Evolutionary conservation across 2,888 invertebrate genomes (phyloP), one percentile per base, ranked within the genome.

Genomic region (Seira ritae): DNA sequence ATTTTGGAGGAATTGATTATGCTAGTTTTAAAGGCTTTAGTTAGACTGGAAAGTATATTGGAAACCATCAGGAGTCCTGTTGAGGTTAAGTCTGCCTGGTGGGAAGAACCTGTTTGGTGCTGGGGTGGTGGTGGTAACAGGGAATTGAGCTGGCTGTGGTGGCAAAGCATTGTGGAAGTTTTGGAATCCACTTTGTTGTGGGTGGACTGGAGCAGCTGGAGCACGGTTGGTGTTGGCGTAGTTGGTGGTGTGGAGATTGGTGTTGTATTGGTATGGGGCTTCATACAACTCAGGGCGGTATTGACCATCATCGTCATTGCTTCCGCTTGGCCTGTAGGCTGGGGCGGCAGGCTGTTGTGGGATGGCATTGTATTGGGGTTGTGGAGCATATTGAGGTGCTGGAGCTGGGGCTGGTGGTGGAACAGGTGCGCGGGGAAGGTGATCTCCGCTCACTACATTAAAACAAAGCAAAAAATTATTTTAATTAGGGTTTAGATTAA

Each of bases 31-130:
- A 67, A 67, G 70, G 71, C 22, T 75, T 76, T 67, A 84, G 71
- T 87, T 84, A 70, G 85, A 85, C n/a, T 77, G 68, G 92, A 96
- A 96, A 88, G 94, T 95, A 92, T 96, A 96, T 90, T 95, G 95
- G 92, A 94, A 96, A 90, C 96, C 96, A 90, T 96, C 96, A 60
- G 96, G 96, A 83, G 95, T 96, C 90, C 96, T 93, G 92, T 96
- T 96, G 89, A 97, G 92, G 89, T 94, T 95, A 90, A 96, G 93
- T 91, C 96, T 96, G 88, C 96, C 96, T 37, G 96, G 96, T 74
- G 96, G 96, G 90, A 94, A 95, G 92, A 95, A 96, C 89, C 94
- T 93, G 90, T 94, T 93, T 20, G 96, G 95, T 31, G 94, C 92
- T 85, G 93, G 94, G 75, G 96, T 96, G 77, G 94, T 93, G 85